Evolutionary conservation across 2,113 vertebrate species (phyloP), one percentile per base, ranked within the genome.

Genomic region (Chaetorhynchus papuensis): DNA sequence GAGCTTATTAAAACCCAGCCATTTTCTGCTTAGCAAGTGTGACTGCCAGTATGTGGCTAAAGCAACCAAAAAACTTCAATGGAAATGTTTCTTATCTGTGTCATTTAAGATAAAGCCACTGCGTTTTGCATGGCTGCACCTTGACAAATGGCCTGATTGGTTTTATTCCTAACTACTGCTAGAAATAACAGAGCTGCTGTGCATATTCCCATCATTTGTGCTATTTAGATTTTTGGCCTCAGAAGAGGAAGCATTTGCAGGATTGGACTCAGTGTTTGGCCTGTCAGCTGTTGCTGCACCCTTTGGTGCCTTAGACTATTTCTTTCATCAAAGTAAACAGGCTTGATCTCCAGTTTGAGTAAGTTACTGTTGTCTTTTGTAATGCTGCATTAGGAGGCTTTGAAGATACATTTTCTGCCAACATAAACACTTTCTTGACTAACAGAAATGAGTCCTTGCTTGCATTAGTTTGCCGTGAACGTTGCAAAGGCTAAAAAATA

Each of bases 361-460:
- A 92, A 88, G 78, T 89, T 72, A 31, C 76, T 88, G 64, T 53
- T 94, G 75, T 71, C 87, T 96, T 94, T 94, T 88, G 89, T 94
- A 93, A 96, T 65, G 75, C 90, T 81, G 64, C 82, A 60, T 92
- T 93, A 90, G 71, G 52, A 86, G 83, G 81, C 89, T 97, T 95
- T 89, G 88, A 93, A 95, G 84, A 75, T 49, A 26, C 2, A 8
- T 80, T 95, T 96, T 96, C 82, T 97, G 97, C 96, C 96, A 96
- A 97, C 56, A 22, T 83, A 96, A 96, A 96, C 89, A 89, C 64
- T 95, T 93, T 91, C 59, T 52, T 92, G 75, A 95, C 90, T 68
- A 90, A 53, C 61, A 96, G 85, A 95, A 97, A 94, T 94, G 42
- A 93, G 94, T 95, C 83, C 85, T 96, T 96, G 90, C 94, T 94